A percentile compares a stretch with the other conserved stretches of the same genome.
Conservation (phyloP, 2,888 invertebrate species). For the Lobophora halterata region DNA sequence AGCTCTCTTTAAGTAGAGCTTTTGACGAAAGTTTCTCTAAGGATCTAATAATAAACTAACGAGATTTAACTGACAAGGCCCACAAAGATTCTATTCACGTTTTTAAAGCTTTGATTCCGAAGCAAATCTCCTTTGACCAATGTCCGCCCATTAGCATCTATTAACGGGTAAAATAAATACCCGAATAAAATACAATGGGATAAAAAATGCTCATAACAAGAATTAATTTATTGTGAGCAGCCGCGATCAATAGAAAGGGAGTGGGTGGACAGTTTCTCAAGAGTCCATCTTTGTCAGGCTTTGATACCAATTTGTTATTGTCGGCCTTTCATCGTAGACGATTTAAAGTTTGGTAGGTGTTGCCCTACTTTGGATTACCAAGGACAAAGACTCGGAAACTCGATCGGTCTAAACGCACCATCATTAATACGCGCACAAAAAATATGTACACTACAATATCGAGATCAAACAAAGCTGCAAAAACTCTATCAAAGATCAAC, state of each 20-base stretch:
- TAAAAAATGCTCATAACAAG: slow-evolving; percentile 78
- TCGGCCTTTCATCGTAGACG: slow-evolving; percentile 73
- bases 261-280: slow-evolving; percentile 80
- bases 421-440: slow-evolving; percentile 34
- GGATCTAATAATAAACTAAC: slow-evolving; percentile 28
- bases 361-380: slow-evolving; percentile 55
- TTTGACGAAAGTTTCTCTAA: slow-evolving; percentile 25
- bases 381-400: slow-evolving; percentile 28
- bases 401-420: slow-evolving; percentile 20
- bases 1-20: slow-evolving; percentile 10
- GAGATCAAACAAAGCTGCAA: slow-evolving; percentile 47
- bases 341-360: slow-evolving; percentile 76
- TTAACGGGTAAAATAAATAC: slow-evolving; percentile 70
- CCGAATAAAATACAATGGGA: slow-evolving; percentile 62
- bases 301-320: slow-evolving; percentile 79
- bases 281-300: slow-evolving; percentile 80
- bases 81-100: slow-evolving; percentile 38
- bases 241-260: slow-evolving; percentile 73
- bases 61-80: slow-evolving; percentile 27
- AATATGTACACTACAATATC: slow-evolving; percentile 32
- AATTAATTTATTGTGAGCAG: slow-evolving; percentile 76
- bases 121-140: slow-evolving; percentile 67
- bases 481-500: slow-evolving; percentile 57
- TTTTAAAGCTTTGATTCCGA: slow-evolving; percentile 34
- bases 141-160: slow-evolving; percentile 68